Evolutionary conservation across 2,797 vertebrate genomes (phyloP).

Genomic region (Argentina silus): DNA sequence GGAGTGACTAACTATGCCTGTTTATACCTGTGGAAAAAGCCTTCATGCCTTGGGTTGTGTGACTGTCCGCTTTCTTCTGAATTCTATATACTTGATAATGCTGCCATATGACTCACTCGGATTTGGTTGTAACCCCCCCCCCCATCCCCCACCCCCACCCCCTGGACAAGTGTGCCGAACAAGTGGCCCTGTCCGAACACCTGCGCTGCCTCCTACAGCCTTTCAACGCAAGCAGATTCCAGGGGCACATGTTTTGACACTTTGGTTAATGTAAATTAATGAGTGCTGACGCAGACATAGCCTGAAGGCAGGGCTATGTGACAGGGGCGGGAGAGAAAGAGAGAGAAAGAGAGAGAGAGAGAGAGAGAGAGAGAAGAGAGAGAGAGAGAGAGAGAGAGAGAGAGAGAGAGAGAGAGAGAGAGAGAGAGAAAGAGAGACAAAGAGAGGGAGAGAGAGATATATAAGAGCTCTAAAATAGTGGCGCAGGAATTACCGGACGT

Average conservation of each 20-base stretch:
- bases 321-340: constrained; percentile 38
- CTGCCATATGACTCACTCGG: constrained; percentile 56
- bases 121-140: constrained; percentile 40
- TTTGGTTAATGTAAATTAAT: constrained; percentile 83
- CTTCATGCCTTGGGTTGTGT: constrained; percentile 45
- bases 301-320: constrained; percentile 65
- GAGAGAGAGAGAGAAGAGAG: constrained; percentile 30
- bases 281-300: constrained; percentile 77
- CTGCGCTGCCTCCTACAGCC: constrained; percentile 68
- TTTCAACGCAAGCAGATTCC: constrained; percentile 76
- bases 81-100: constrained; percentile 42
- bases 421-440: constrained; percentile 21
- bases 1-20: constrained; percentile 23
- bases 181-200: constrained; percentile 40
- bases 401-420: constrained; percentile 21
- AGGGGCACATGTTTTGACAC: constrained; percentile 80
- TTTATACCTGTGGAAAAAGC: constrained; percentile 35
- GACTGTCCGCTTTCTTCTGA: constrained; percentile 46
- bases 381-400: constrained; percentile 54
- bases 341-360: constrained; percentile 9
- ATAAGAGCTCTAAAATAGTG: neutral
- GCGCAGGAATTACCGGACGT: neutral
- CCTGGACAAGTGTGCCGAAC: constrained; percentile 59
- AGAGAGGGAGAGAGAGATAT: neutral
- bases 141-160: constrained; percentile 47